phyloP scores from a whole-genome alignment of 2,113 vertebrate species.

The Ctenodactylus gundi region DNA sequence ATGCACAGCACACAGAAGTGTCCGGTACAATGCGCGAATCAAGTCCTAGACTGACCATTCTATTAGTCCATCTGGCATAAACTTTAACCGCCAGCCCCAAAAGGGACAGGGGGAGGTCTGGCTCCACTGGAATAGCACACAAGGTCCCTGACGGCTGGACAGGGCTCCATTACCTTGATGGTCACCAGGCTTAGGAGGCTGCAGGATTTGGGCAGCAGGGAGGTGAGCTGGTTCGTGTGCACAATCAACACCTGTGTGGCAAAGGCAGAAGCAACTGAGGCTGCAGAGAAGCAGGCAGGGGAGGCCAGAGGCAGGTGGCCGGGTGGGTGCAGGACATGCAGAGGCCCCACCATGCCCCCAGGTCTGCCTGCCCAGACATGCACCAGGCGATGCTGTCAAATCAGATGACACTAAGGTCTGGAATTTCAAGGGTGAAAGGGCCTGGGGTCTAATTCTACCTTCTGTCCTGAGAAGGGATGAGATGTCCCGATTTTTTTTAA shows the following conservation, averaged over 20 bases:
- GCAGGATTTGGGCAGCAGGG: slow-evolving; percentile 91
- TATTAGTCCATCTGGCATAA: neutral
- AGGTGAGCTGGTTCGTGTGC: slow-evolving; percentile 90
- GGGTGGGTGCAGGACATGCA: fast-evolving
- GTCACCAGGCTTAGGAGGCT: slow-evolving; percentile 87
- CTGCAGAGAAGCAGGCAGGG: neutral
- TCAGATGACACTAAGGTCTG: neutral
- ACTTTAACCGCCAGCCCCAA: neutral
- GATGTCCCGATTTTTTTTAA: no score
- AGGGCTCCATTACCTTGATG: slow-evolving; percentile 88
- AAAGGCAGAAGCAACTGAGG: neutral
- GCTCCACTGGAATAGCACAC: neutral
- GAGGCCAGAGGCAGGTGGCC: neutral
- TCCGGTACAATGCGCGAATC: neutral
- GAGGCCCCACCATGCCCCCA: fast-evolving
- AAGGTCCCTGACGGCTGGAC: neutral
- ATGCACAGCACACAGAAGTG: no score
- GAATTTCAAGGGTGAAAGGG: neutral
- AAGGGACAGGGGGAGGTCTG: no score
- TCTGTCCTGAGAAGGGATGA: neutral
- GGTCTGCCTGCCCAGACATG: neutral
- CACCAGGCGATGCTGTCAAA: no score
- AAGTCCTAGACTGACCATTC: neutral
- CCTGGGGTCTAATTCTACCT: neutral
- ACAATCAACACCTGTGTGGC: slow-evolving; percentile 90